Conservation (phyloP, 2,797 vertebrate species). For the Tapera naevia region DNA sequence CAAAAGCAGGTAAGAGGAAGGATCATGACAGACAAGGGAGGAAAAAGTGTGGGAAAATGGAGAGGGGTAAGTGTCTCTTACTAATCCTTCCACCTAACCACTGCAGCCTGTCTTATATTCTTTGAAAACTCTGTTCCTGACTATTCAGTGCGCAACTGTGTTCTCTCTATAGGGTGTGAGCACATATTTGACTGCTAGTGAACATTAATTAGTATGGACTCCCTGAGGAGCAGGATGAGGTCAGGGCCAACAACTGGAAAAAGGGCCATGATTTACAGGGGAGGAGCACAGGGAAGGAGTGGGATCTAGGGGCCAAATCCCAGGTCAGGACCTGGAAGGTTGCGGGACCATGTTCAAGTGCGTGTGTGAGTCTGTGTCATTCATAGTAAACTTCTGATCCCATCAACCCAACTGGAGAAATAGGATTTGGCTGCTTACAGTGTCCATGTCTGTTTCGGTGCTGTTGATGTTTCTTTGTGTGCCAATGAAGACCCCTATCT, state of each 20-base stretch:
- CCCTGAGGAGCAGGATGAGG: background rate
- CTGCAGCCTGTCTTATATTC: background rate
- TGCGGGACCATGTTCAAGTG: background rate
- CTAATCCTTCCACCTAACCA: background rate
- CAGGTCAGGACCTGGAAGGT: background rate
- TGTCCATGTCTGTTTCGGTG: background rate
- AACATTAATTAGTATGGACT: background rate
- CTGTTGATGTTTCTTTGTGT: background rate
- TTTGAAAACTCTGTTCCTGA: background rate
- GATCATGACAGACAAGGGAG: background rate
- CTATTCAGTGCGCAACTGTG: background rate
- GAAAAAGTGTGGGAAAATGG: background rate
- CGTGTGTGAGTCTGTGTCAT: rapidly evolving
- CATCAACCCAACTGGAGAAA: background rate
- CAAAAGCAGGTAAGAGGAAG: background rate
- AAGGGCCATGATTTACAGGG: background rate
- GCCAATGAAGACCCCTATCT: background rate
- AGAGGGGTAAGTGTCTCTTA: background rate
- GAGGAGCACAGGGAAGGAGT: background rate
- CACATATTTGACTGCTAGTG: background rate
- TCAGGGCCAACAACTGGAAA: background rate
- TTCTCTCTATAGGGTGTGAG: background rate
- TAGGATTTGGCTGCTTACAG: background rate
- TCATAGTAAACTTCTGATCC: background rate
- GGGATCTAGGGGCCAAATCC: background rate